These are phyloP conservation scores for Paramormyrops kingsleyae DNA, from an alignment of 2,113 vertebrate species.

Conservation along the genomic window DNA sequence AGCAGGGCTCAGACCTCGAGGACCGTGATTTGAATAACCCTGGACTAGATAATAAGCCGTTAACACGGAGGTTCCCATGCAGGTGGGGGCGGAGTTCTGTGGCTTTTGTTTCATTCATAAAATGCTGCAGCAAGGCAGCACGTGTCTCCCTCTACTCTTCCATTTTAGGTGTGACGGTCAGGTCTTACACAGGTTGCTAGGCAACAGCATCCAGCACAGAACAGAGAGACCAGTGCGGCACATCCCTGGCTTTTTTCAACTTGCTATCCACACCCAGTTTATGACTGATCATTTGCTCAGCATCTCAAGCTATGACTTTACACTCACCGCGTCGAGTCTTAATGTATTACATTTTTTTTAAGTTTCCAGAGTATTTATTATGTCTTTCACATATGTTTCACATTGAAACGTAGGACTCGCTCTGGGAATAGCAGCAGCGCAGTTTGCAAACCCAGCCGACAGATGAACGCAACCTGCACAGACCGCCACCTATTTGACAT, in stretches of 20 bases:
- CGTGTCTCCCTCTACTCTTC: conserved; percentile 39
- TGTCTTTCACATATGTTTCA: neutral
- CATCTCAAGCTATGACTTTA: neutral
- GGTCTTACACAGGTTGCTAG: conserved; percentile 44
- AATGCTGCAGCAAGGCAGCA: conserved; percentile 43
- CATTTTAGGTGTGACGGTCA: neutral
- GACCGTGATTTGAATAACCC: no score
- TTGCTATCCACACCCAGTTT: neutral
- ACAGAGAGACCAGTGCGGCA: neutral
- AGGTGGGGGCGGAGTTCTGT: neutral
- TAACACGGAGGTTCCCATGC: neutral
- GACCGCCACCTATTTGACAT: conserved; percentile 28
- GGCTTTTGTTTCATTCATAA: conserved; percentile 59
- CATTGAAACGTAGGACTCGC: neutral
- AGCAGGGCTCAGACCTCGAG: no score
- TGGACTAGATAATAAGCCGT: neutral
- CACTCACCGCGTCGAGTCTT: neutral
- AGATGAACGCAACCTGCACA: neutral
- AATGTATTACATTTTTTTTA: neutral
- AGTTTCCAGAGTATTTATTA: neutral
- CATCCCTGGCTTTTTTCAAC: neutral
- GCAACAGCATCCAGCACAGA: conserved; percentile 43
- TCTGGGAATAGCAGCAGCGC: neutral
- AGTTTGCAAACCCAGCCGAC: neutral
- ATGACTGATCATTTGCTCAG: neutral